These are phyloP conservation scores for Helogale parvula DNA, from an alignment of 2,113 vertebrate species.

Conservation along the genomic window DNA sequence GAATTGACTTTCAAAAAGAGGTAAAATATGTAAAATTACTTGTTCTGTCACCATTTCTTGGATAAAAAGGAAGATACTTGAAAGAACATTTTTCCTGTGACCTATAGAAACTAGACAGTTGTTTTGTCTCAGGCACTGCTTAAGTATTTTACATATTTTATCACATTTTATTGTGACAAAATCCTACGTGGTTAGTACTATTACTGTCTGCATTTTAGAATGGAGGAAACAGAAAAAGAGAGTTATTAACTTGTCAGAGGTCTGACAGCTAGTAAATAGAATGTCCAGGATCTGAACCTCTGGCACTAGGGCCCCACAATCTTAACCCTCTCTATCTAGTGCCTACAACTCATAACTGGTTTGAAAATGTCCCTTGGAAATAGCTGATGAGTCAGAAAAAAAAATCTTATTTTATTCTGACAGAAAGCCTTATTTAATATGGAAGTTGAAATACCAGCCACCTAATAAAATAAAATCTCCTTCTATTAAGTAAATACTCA, in stretches of 20 bases:
- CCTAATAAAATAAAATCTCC: slow-evolving; percentile 39
- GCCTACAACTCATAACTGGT: slow-evolving; percentile 12
- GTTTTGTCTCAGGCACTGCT: slow-evolving; percentile 4
- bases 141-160: not conserved
- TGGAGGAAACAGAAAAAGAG: not conserved
- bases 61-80: not conserved
- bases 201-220: slow-evolving; percentile 2
- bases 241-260: not conserved
- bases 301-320: not conserved
- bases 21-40: not conserved
- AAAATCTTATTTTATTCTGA: not conserved
- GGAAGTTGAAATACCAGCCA: not conserved
- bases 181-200: not conserved
- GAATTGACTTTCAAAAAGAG: slow-evolving; percentile 19
- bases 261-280: not conserved
- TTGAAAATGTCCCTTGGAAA: slow-evolving; percentile 29
- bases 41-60: not conserved
- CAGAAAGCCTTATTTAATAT: slow-evolving; percentile 19
- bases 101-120: not conserved
- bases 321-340: not conserved
- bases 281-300: not conserved
- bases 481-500: slow-evolving; percentile 11
- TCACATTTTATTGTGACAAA: not conserved
- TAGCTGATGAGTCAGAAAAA: not conserved
- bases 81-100: not conserved